Evolutionary conservation across 2,888 invertebrate species (phyloP), one percentile per base, ranked within the genome.

Genomic region (Philereme vetulata): DNA sequence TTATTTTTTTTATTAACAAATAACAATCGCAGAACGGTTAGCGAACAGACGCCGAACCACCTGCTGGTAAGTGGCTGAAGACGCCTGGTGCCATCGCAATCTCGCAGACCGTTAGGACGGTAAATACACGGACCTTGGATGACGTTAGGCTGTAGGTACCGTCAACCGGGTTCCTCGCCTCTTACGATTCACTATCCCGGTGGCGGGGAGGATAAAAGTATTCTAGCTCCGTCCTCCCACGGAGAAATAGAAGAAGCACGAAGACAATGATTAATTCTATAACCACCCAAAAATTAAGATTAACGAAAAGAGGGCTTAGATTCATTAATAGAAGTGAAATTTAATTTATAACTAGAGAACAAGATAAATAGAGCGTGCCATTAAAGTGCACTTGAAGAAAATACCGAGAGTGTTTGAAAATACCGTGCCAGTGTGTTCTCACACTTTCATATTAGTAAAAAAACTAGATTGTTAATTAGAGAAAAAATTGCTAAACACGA

Each of bases 131-230:
- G 38, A 6, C 38, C 42, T 10, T 42, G 4, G 10, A n/a, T 42
- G 42, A 9, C 4, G 10, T 10, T 42, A n/a, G 42, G 9, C 10
- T 5, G n/a, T 10, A n/a, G 42, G 9, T 46, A 43, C 57, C 47
- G 36, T 47, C 40, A 5, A 35, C 51, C 62, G 58, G 64, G 64
- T 62, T 58, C 42, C 57, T 66, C 62, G 62, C 43, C 58, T 60
- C 40, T 56, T 58, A 66, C 63, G 63, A 66, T 66, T 55, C 64
- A 60, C 66, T 62, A 52, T 36, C 60, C 66, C 56, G 60, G 60
- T 38, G 51, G 51, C 62, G 62, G 60, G 10, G 62, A 53, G 58
- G 66, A 67, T 60, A 38, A n/a, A 46, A 42, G 51, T 56, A 50
- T 46, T 56, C 46, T 51, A n/a, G 4, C 56, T 56, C 63, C 63